These are phyloP conservation scores for Callyntrura sp. DNA, from an alignment of 2,888 invertebrate species.

Conservation along the genomic window DNA sequence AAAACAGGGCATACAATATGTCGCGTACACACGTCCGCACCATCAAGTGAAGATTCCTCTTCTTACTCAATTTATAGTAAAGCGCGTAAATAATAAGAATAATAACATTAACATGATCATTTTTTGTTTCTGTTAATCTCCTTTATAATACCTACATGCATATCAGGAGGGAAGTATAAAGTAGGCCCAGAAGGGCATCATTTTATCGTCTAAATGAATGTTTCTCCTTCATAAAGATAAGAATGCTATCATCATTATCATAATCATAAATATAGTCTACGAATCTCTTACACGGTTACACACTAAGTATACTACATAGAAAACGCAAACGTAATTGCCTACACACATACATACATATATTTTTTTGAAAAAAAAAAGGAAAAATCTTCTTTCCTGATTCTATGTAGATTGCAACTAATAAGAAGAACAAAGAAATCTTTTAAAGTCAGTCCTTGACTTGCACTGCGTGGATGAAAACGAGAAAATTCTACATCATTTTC, in stretches of 20 bases:
- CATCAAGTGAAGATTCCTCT: conserved; percentile 18
- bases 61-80: conserved; percentile 52
- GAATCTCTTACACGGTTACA: conserved; percentile 41
- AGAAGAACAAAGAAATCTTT: too few species aligned
- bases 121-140: conserved; percentile 43
- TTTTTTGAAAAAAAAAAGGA: not conserved
- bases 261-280: conserved; percentile 63
- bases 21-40: not conserved
- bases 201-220: conserved; percentile 52
- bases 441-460: not conserved
- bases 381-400: not conserved
- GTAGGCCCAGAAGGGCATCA: conserved; percentile 55
- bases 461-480: not conserved
- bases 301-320: not conserved
- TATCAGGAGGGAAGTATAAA: conserved; percentile 34
- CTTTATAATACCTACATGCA: not conserved
- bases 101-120: conserved; percentile 19
- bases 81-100: conserved; percentile 48
- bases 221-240: conserved; percentile 20
- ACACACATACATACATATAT: not conserved
- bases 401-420: not conserved
- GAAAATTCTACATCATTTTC: conserved; percentile 33
- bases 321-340: too few species aligned
- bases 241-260: conserved; percentile 46
- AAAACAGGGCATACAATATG: not conserved